phyloP scores from a whole-genome alignment of 2,113 vertebrate genomes.

The Eurypyga helias region DNA sequence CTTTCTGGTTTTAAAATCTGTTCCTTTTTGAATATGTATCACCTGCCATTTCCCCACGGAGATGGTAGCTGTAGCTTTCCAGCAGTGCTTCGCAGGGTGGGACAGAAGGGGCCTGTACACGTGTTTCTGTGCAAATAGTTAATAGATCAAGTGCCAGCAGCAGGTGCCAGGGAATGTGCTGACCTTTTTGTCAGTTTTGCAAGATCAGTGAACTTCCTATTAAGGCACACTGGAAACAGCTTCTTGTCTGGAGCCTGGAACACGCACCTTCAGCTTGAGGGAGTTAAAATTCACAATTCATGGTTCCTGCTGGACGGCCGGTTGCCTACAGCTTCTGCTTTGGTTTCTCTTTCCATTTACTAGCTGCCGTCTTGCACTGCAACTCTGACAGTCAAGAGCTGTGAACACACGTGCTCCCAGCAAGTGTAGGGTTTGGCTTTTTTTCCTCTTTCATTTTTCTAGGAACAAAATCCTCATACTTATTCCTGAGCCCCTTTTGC shows the following conservation, averaged over 20 bases:
- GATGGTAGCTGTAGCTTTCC: background rate
- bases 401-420: background rate
- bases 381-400: background rate
- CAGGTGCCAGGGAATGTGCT: background rate
- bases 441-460: background rate
- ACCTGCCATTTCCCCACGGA: background rate
- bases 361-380: background rate
- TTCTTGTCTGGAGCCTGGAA: background rate
- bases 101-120: background rate
- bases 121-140: background rate
- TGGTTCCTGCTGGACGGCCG: background rate
- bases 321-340: background rate
- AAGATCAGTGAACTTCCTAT: background rate
- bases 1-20: background rate
- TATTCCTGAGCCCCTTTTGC: background rate
- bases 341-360: background rate
- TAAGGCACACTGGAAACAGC: background rate
- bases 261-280: background rate
- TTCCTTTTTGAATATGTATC: background rate
- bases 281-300: background rate
- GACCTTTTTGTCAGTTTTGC: background rate
- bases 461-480: background rate
- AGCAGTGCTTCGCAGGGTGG: background rate
- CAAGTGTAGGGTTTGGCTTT: background rate
- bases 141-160: background rate